A percentile compares a stretch with the other conserved stretches of the same genome.
Conservation (phyloP, 2,797 vertebrate genomes). For the Enteromius treurensis region DNA sequence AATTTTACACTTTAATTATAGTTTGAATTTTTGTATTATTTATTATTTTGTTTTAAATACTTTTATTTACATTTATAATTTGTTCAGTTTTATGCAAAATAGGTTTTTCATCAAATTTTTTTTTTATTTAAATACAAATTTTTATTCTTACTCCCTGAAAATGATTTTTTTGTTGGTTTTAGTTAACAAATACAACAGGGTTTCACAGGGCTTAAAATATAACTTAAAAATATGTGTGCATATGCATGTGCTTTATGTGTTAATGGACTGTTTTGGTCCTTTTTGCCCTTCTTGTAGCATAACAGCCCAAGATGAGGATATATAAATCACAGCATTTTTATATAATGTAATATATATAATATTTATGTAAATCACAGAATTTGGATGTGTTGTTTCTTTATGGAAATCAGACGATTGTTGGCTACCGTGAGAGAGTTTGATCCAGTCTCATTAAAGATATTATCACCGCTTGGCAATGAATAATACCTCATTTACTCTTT, state of each 20-base stretch:
- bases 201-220: background rate
- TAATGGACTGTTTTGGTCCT: background rate
- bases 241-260: no score
- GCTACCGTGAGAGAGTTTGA: background rate
- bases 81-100: background rate
- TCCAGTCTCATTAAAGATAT: slow-evolving; percentile 14
- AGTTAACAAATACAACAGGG: background rate
- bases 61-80: background rate
- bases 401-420: background rate
- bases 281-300: background rate
- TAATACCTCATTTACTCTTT: background rate
- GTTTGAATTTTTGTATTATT: background rate
- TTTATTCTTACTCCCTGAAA: background rate
- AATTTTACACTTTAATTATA: background rate
- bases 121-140: no score
- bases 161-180: background rate
- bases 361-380: background rate
- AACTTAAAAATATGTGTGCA: background rate
- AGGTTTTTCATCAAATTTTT: background rate
- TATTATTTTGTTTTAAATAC: background rate
- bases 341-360: no score
- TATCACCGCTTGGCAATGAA: slow-evolving; percentile 1
- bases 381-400: background rate
- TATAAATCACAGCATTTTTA: background rate
- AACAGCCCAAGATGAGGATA: background rate